These are phyloP conservation scores for Prunella fulvescens DNA, from an alignment of 2,113 vertebrate genomes.

Conservation along the genomic window DNA sequence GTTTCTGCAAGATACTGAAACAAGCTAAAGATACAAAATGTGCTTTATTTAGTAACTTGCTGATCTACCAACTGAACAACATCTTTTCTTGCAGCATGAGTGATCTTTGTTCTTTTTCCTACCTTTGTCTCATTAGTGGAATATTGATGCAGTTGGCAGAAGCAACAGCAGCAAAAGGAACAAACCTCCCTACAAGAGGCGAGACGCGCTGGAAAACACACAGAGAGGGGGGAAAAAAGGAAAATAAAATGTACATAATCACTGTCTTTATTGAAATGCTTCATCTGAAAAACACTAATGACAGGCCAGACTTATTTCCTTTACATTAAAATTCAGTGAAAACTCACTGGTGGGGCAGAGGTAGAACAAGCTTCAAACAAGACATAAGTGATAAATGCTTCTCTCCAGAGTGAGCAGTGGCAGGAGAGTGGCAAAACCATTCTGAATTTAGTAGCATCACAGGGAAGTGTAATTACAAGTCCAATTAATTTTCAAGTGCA, in stretches of 20 bases:
- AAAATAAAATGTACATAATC: neutral
- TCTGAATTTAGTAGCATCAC: neutral
- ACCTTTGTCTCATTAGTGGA: constrained; percentile 98
- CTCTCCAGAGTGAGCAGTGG: neutral
- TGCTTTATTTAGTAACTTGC: neutral
- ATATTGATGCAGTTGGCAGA: constrained; percentile 99
- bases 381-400: neutral
- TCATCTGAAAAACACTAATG: neutral
- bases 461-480: neutral
- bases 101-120: constrained; percentile 27
- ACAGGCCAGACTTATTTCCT: neutral
- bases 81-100: neutral
- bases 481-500: neutral
- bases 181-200: constrained; percentile 93
- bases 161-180: constrained; percentile 98
- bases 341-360: neutral
- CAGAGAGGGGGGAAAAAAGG: neutral
- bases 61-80: neutral
- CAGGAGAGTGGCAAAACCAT: neutral
- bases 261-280: neutral
- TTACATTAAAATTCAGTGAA: neutral
- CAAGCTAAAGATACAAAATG: neutral
- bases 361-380: neutral
- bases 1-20: neutral
- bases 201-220: constrained; percentile 81